Percentiles rank a stretch among this genome's conserved stretches.
phyloP scores from a whole-genome alignment of 2,888 invertebrate species.

The Philaethria dido region DNA sequence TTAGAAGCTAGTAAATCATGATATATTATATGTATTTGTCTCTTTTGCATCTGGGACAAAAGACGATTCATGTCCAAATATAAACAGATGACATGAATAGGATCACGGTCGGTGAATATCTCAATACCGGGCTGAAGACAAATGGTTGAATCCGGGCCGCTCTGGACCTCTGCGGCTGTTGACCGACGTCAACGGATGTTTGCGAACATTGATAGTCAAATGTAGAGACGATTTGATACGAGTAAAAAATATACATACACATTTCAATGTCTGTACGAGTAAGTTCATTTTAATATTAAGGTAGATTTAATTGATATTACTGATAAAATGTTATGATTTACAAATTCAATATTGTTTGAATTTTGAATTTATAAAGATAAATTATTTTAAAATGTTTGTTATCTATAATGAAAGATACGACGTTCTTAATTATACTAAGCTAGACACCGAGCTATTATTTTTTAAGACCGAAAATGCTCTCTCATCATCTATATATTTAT shows the following conservation, averaged over 20 bases:
- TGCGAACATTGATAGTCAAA: constrained; percentile 21
- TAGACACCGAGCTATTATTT: too few relatives aligned
- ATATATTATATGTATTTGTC: constrained; percentile 17
- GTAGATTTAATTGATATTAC: background rate
- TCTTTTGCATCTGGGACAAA: constrained; percentile 14
- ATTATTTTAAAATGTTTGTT: too few relatives aligned
- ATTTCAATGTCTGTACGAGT: background rate
- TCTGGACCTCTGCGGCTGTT: constrained; percentile 14
- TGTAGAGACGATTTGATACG: constrained; percentile 4
- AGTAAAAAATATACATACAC: background rate
- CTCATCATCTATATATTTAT: too few relatives aligned
- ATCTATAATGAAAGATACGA: too few relatives aligned
- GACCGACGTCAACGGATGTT: constrained; percentile 28
- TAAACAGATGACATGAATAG: constrained; percentile 22
- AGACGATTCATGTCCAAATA: constrained; percentile 17
- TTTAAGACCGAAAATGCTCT: too few relatives aligned
- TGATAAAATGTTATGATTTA: too few relatives aligned
- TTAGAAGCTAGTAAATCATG: background rate
- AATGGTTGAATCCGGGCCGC: constrained; percentile 34
- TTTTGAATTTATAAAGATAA: too few relatives aligned
- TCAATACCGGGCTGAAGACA: constrained; percentile 50
- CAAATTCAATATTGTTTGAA: too few relatives aligned
- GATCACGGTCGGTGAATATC: constrained; percentile 44
- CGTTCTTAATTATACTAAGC: too few relatives aligned
- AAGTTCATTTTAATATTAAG: background rate